Base-by-base conservation (phyloP, 2,797 vertebrate species). In the Sebastes ruberrimus region DNA sequence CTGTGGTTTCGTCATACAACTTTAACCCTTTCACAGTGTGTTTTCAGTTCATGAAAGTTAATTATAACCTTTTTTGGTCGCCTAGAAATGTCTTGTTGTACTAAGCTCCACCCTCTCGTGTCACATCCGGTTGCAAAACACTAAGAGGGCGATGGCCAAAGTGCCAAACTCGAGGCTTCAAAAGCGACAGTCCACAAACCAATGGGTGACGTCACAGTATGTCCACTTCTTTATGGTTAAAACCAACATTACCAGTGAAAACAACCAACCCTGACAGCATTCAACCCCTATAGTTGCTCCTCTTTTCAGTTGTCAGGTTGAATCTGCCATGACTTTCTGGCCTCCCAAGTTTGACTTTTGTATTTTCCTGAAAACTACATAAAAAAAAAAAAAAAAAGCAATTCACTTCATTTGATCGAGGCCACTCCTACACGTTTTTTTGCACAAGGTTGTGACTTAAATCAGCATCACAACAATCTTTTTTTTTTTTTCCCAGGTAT, bases 231-330 rank as follows among this genome's bases (percentile, higher is more conserved):
- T 46, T 46, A 46, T 18, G 42, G 42, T 46, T 9, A 32, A 66
- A 30, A 68, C 5, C 35, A n/a, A 59, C 28, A 32, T n/a, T n/a
- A n/a, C 18, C 28, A 60, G 35, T 22, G 11, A 25, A 55, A 53
- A 73, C 56, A 74, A 33, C 28, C 30, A 20, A 67, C 32, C 59
- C 22, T 16, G 38, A 61, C 53, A 38, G 68, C 35, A 8, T 52
- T 66, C 14, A 33, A 28, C 14, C 16, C 23, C n/a, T n/a, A 4
- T 10, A 8, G 59, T 2, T 25, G 7, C 23, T 76, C 6, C 18
- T 72, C 27, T 46, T 56, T 23, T 81, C n/a, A 77, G 22, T 53
- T 71, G 59, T 80, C 65, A 63, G 38, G 27, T 73, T 81, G 30
- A 52, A 14, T 63, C 71, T 52, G 49, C 49, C 22, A 4, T 23